phyloP scores from a whole-genome alignment of 2,888 invertebrate species.

The Abrostola tripartita region DNA sequence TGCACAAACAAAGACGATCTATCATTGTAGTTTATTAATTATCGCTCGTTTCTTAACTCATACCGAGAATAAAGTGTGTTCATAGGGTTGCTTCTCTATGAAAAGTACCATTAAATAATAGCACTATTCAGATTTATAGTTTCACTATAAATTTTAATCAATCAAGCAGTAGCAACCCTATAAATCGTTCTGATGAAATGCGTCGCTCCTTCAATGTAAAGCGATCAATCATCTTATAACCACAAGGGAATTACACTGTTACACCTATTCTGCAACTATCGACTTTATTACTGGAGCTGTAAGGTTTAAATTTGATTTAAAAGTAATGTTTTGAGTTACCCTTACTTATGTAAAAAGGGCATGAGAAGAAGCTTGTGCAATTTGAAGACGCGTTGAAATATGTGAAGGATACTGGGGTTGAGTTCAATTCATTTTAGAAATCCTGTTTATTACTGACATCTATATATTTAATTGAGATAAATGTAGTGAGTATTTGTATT shows the following conservation, averaged over 20 bases:
- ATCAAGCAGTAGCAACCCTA: constrained; percentile 35
- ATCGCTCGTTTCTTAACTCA: too few relatives aligned
- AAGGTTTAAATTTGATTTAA: constrained; percentile 16
- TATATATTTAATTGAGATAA: constrained; percentile 3
- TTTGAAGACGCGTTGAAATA: constrained; percentile 31
- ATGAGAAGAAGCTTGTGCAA: constrained; percentile 17
- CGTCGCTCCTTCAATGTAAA: constrained; percentile 35
- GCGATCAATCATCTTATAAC: constrained; percentile 41
- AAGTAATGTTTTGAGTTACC: constrained; percentile 3
- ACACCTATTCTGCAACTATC: neutral
- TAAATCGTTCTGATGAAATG: constrained; percentile 29
- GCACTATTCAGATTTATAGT: neutral
- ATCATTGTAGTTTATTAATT: too few relatives aligned
- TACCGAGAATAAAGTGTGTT: too few relatives aligned
- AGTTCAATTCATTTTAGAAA: constrained; percentile 8
- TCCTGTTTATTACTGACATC: neutral
- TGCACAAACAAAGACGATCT: too few relatives aligned
- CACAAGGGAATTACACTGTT: constrained; percentile 31
- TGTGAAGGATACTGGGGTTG: constrained; percentile 16
- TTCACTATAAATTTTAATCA: constrained; percentile 24
- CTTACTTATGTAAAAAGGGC: constrained; percentile 20
- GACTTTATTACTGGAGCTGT: neutral
- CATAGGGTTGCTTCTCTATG: too few relatives aligned
- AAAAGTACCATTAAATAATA: neutral
- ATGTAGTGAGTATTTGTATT: neutral